Evolutionary conservation across 2,797 vertebrate species (phyloP).

Genomic region (Pogonophryne albipinna): DNA sequence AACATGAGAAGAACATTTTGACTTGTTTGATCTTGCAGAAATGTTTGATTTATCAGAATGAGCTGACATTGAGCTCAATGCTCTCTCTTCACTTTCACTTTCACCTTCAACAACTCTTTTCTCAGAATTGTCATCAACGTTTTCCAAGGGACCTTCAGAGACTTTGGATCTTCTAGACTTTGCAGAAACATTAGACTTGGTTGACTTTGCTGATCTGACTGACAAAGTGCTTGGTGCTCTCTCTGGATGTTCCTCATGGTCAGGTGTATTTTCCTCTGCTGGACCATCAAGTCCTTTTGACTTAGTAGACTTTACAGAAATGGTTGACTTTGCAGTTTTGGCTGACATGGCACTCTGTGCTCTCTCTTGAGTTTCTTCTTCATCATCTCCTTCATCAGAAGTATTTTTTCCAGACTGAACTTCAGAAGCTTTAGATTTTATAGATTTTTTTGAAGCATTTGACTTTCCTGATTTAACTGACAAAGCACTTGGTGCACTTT

Average conservation of each 20-base stretch:
- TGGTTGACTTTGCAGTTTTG: conserved; percentile 67
- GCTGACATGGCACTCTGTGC: conserved; percentile 43
- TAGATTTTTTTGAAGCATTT: conserved; percentile 37
- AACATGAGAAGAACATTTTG: conserved; percentile 11
- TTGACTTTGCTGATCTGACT: conserved; percentile 60
- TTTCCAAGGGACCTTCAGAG: conserved; percentile 19
- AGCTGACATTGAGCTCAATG: conserved; percentile 45
- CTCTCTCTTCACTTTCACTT: conserved; percentile 24
- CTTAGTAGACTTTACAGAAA: conserved; percentile 12
- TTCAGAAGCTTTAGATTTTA: conserved; percentile 41
- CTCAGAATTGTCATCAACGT: neutral
- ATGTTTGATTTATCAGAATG: conserved; percentile 51
- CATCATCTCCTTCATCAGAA: neutral
- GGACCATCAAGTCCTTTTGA: conserved; percentile 25
- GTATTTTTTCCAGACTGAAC: neutral
- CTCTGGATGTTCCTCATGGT: conserved; percentile 9
- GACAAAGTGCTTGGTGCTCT: conserved; percentile 49
- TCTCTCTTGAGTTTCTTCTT: conserved; percentile 36
- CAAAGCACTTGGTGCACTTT: conserved; percentile 34
- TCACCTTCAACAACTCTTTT: conserved; percentile 24
- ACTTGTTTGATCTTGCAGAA: conserved; percentile 47
- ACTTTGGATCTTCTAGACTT: conserved; percentile 51
- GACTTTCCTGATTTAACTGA: conserved; percentile 70
- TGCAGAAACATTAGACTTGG: conserved; percentile 35
- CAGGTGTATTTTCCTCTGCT: conserved; percentile 11